A percentile compares a stretch with the other conserved stretches of the same genome.
Conservation (phyloP, 2,888 invertebrate species). For the Protula sp. region DNA sequence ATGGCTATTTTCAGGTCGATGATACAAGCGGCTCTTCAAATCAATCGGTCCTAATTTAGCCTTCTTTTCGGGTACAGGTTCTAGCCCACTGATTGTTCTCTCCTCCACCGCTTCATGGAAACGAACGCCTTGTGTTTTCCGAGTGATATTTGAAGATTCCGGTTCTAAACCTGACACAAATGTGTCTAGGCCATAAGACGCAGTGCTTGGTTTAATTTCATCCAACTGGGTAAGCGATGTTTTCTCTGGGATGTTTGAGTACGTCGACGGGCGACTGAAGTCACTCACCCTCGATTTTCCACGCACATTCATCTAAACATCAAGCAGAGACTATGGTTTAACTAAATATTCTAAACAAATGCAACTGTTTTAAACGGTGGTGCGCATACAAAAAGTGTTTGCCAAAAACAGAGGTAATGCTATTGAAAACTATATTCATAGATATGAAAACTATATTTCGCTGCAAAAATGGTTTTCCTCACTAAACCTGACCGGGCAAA, state of each 20-base stretch:
- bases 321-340: too few relatives aligned
- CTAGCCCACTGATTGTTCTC: not conserved
- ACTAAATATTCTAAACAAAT: too few relatives aligned
- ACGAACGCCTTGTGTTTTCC: not conserved
- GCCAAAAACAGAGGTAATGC: too few relatives aligned
- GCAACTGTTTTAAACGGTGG: too few relatives aligned
- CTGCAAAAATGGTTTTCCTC: too few relatives aligned
- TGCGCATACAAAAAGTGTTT: too few relatives aligned
- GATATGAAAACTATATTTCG: too few relatives aligned
- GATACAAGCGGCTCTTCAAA: constrained; percentile 6
- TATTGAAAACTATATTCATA: too few relatives aligned
- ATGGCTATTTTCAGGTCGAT: constrained; percentile 9
- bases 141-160: not conserved
- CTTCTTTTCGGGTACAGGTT: not conserved
- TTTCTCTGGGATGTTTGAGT: not conserved
- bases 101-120: not conserved
- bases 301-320: too few relatives aligned
- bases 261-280: not conserved
- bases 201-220: not conserved
- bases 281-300: too few relatives aligned
- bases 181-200: not conserved
- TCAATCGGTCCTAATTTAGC: not conserved
- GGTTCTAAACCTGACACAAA: not conserved
- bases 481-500: too few relatives aligned
- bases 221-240: not conserved